Conservation (phyloP, 1,140 invertebrate species). For the Marisa cornuarietis region DNA sequence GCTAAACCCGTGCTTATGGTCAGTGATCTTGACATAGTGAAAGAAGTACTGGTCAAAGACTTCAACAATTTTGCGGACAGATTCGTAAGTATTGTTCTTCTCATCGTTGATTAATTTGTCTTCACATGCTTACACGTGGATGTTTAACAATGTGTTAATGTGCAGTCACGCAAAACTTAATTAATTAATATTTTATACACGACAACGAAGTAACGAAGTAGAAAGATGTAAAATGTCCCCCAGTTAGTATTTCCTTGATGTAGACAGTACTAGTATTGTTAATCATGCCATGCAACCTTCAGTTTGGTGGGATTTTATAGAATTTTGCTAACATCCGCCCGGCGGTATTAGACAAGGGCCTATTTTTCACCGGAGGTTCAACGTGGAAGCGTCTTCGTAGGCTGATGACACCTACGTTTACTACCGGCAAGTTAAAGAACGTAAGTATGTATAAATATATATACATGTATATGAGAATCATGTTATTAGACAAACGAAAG, state of each 20-base stretch:
- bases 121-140: no score
- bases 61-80: slow-evolving; percentile 17
- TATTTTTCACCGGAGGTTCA: neutral
- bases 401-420: slow-evolving; percentile 7
- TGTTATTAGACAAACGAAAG: neutral
- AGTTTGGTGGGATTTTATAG: neutral
- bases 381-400: neutral
- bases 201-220: no score
- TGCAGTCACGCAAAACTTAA: no score
- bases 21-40: slow-evolving; percentile 13
- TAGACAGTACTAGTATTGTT: no score
- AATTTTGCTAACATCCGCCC: neutral
- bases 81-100: no score
- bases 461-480: neutral
- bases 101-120: no score
- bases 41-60: slow-evolving; percentile 17
- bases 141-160: no score
- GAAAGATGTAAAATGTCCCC: no score
- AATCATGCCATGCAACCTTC: no score
- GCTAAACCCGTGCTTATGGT: neutral
- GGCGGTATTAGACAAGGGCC: neutral
- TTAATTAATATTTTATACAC: no score
- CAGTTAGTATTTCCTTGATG: no score
- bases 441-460: neutral
- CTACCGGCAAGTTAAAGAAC: neutral